phyloP scores from a whole-genome alignment of 2,113 vertebrate species.

The Orientallactaga bullata region DNA sequence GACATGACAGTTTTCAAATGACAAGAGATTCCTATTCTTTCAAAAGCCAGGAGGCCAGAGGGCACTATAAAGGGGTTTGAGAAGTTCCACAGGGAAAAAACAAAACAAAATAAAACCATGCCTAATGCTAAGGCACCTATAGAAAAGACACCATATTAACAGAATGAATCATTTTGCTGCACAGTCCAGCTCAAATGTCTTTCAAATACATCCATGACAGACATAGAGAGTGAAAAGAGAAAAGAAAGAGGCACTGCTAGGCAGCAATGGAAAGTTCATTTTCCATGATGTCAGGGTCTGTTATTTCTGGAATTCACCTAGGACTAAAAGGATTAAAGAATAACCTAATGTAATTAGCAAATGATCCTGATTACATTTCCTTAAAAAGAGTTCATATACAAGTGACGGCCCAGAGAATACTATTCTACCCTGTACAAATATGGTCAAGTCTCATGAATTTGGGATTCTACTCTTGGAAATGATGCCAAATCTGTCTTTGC shows the following conservation, averaged over 20 bases:
- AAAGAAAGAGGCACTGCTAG: not conserved
- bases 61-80: not conserved
- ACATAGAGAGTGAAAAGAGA: not conserved
- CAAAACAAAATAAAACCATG: not conserved
- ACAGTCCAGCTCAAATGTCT: too few relatives aligned
- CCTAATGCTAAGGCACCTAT: not conserved
- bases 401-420: conserved; percentile 16
- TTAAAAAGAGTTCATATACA: conserved; percentile 36
- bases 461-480: conserved; percentile 8
- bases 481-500: conserved; percentile 14
- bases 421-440: conserved; percentile 60
- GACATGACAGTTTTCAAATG: conserved; percentile 28
- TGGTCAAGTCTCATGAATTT: conserved; percentile 23
- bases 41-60: not conserved
- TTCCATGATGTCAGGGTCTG: not conserved
- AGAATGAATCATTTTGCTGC: not conserved
- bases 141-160: not conserved
- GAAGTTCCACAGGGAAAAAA: not conserved
- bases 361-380: not conserved
- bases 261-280: not conserved
- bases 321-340: conserved; percentile 30
- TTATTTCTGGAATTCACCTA: conserved; percentile 36
- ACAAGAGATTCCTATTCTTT: not conserved
- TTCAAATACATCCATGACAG: not conserved
- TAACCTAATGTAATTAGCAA: conserved; percentile 52